A percentile compares a stretch with the other conserved stretches of the same genome.
These are phyloP conservation scores for silkworm (Bombyx mori) DNA, from an alignment of 1,140 invertebrate genomes.

Conservation along the genomic window DNA sequence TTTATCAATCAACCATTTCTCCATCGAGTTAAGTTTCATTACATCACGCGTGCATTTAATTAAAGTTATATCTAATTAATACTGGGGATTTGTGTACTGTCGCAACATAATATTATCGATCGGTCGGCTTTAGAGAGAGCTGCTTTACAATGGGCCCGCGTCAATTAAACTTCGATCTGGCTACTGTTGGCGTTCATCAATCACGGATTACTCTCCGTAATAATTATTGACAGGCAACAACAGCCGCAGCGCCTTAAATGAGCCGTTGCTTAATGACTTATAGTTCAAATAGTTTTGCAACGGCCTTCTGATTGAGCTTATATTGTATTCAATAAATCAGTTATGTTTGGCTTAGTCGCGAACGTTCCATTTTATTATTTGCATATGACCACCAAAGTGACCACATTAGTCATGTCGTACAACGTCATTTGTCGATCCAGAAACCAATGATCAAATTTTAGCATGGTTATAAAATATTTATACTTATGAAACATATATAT, in stretches of 20 bases:
- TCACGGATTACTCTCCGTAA: conserved; percentile 52
- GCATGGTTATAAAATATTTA: too few species aligned
- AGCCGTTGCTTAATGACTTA: conserved; percentile 12
- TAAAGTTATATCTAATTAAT: conserved; percentile 46
- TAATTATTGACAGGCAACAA: conserved; percentile 62
- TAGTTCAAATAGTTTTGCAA: conserved; percentile 2
- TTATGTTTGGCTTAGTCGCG: too few species aligned
- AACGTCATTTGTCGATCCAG: too few species aligned
- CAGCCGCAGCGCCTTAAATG: conserved; percentile 24
- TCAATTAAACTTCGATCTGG: conserved; percentile 41
- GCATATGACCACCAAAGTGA: too few species aligned
- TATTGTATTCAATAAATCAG: too few species aligned
- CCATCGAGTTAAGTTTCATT: neutral
- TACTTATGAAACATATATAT: too few species aligned
- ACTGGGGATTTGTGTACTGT: conserved; percentile 33
- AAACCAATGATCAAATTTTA: too few species aligned
- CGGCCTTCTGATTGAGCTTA: neutral
- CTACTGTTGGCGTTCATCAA: conserved; percentile 58
- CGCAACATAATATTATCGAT: conserved; percentile 43
- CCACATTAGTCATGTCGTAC: too few species aligned
- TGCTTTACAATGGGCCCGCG: conserved; percentile 31
- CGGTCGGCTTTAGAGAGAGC: conserved; percentile 26
- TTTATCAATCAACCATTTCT: neutral
- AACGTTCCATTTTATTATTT: too few species aligned
- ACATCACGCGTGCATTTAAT: conserved; percentile 27